These are phyloP conservation scores for Chrysocyon brachyurus DNA, from an alignment of 2,797 vertebrate genomes.

Conservation along the genomic window DNA sequence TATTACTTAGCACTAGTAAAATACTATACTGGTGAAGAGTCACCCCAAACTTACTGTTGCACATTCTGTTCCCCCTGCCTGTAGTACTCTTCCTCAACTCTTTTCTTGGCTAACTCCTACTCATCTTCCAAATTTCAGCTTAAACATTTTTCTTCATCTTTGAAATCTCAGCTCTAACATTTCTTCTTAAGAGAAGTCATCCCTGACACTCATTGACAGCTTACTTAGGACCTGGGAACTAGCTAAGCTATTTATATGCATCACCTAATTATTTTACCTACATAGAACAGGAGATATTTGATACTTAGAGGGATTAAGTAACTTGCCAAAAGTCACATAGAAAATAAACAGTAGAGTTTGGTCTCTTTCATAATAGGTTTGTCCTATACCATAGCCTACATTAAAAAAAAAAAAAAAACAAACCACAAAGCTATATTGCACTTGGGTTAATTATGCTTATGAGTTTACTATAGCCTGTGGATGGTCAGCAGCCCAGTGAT, in stretches of 20 bases:
- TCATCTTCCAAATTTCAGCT: constrained; percentile 38
- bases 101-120: neutral
- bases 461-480: neutral
- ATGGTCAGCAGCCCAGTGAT: neutral
- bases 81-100: neutral
- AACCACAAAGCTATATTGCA: neutral
- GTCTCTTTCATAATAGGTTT: neutral
- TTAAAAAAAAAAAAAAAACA: too few relatives aligned
- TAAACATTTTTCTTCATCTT: neutral
- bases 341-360: constrained; percentile 47
- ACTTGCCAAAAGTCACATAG: constrained; percentile 10
- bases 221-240: neutral
- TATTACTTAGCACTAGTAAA: neutral
- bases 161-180: neutral
- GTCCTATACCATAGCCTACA: neutral
- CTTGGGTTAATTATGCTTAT: neutral
- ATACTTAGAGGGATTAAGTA: neutral
- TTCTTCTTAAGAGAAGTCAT: neutral
- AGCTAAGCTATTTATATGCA: neutral
- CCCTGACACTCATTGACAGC: neutral
- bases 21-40: neutral
- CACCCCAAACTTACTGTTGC: neutral
- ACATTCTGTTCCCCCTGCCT: neutral
- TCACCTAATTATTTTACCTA: constrained; percentile 48
- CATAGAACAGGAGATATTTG: constrained; percentile 47